Base-by-base conservation (phyloP, 2,797 vertebrate species). In the Malurus splendens region DNA sequence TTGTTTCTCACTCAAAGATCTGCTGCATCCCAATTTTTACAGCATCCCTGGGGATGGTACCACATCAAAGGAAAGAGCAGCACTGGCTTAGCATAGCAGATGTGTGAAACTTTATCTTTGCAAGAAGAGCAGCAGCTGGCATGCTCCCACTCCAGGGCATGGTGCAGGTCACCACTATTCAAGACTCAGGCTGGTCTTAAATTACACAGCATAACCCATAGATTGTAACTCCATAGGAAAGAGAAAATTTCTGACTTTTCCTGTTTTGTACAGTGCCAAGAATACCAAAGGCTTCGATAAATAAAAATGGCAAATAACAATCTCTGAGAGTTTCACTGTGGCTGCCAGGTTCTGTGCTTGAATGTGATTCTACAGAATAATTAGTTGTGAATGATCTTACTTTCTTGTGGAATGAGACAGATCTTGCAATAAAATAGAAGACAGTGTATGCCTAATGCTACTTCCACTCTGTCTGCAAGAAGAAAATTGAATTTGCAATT, bases 251-350 rank as follows among this genome's bases (percentile, higher is more conserved):
- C 32, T 85, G 36, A 1, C 3, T 77, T 93, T 79, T 73, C 59
- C 36, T 59, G 7, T 30, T 91, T 65, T 89, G 50, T 80, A 54
- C 8, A 22, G 14, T 64, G 51, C 45, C 51, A 81, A 87, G 77
- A 92, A 77, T 73, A 81, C 33, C 47, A 86, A 93, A 92, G 32
- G 14, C 36, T 82, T 88, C 65, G 61, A 65, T 86, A 79, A 92
- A 93, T 82, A 87, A 89, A 93, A 91, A 87, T 62, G 6, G 83
- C 55, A 90, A 84, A 93, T 70, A 88, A 71, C 62, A 79, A 38
- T 72, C 56, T 86, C 76, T 27, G 36, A 39, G 82, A 44, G 22
- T 83, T 92, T 85, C 60, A 36, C 28, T 73, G n/a, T 75, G 76
- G 36, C 59, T 93, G 68, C 48, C 44, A 59, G 41, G 25, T 39